Evolutionary conservation across 2,113 vertebrate genomes (phyloP).

Genomic region (Datnioides undecimradiatus): DNA sequence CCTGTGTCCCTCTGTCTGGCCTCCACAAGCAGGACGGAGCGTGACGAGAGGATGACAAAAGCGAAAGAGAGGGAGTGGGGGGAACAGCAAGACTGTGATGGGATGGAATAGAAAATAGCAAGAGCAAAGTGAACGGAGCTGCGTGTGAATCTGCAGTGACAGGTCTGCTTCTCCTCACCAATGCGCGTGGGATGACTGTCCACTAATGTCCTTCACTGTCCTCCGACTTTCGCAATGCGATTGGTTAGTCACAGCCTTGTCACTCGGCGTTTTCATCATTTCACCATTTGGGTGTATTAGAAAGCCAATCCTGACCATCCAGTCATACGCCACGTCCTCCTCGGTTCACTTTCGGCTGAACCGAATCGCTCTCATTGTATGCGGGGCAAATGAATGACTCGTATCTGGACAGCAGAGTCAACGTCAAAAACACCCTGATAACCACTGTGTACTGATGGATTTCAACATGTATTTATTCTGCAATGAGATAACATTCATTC

Average conservation of each 20-base stretch:
- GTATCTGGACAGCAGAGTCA: conserved; percentile 12
- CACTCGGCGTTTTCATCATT: conserved; percentile 70
- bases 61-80: conserved; percentile 27
- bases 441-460: not conserved
- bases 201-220: conserved; percentile 75
- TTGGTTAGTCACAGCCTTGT: conserved; percentile 77
- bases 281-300: conserved; percentile 59
- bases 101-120: conserved; percentile 51
- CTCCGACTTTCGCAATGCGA: conserved; percentile 43
- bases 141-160: conserved; percentile 74
- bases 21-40: conserved; percentile 60
- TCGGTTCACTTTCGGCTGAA: not conserved
- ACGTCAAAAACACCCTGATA: not conserved
- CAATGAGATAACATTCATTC: not conserved
- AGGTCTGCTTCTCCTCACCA: conserved; percentile 64
- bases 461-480: no score
- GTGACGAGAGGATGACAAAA: conserved; percentile 70
- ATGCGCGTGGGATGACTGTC: conserved; percentile 66
- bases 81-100: conserved; percentile 37
- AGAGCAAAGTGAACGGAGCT: conserved; percentile 42
- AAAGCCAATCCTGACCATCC: conserved; percentile 41
- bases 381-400: conserved; percentile 21
- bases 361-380: conserved; percentile 7
- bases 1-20: conserved; percentile 59
- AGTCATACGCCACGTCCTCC: conserved; percentile 32